Percentiles rank a stretch among this genome's conserved stretches.
phyloP scores from a whole-genome alignment of 2,888 invertebrate species.

The Ecliptopera silaceata region DNA sequence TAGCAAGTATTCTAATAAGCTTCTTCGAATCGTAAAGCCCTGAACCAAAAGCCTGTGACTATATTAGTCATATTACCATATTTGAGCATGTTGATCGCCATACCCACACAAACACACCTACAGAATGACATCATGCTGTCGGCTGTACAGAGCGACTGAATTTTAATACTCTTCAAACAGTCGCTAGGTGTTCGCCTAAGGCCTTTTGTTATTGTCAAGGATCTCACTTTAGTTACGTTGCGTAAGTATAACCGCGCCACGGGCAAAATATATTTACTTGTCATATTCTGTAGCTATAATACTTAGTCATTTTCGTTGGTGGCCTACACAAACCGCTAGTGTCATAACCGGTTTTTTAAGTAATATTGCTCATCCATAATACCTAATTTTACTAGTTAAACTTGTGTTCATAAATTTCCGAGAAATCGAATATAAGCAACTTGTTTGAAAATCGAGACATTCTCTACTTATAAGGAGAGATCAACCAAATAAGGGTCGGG shows the following conservation, averaged over 20 bases:
- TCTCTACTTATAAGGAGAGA: constrained; percentile 72
- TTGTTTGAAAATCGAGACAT: constrained; percentile 62
- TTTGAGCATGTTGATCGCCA: constrained; percentile 61
- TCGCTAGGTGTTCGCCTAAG: constrained; percentile 48
- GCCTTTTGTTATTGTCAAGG: constrained; percentile 54
- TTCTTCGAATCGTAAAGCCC: constrained; percentile 53
- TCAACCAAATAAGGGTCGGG: constrained; percentile 62
- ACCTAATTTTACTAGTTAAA: constrained; percentile 39
- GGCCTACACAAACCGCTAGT: constrained; percentile 16
- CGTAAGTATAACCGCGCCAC: constrained; percentile 16
- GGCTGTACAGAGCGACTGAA: constrained; percentile 55
- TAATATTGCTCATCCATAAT: constrained; percentile 13
- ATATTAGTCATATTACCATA: constrained; percentile 75
- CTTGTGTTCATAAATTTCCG: constrained; percentile 46
- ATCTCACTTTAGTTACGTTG: constrained; percentile 51
- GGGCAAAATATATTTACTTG: constrained; percentile 22
- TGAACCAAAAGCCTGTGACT: constrained; percentile 61
- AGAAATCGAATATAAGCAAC: constrained; percentile 63
- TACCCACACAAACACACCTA: constrained; percentile 62
- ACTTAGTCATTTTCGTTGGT: constrained; percentile 22
- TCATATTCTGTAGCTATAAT: background rate
- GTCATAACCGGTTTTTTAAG: constrained; percentile 35
- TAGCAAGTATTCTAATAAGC: constrained; percentile 40
- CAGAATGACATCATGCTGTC: constrained; percentile 71
- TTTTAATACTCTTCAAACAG: constrained; percentile 65